A percentile compares a stretch with the other conserved stretches of the same genome.
Conservation (phyloP, 1,140 invertebrate genomes). For the Colletes latitarsis region DNA sequence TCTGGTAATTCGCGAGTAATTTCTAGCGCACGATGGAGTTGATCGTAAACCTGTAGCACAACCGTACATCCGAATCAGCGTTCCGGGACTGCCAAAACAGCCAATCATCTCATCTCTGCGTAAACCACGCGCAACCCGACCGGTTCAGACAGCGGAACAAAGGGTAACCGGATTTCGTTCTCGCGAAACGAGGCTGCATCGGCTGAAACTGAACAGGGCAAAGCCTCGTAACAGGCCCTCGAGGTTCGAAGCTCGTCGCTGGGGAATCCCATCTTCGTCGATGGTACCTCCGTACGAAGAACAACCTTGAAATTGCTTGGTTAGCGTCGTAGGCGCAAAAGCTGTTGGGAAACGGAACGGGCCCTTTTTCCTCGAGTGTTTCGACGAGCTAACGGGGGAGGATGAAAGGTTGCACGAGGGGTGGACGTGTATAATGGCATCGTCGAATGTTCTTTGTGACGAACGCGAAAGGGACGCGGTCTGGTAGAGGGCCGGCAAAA, state of each 20-base stretch:
- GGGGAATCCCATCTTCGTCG: not conserved
- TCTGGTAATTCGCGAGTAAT: too few species aligned
- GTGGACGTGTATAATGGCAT: constrained; percentile 54
- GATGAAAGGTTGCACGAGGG: not conserved
- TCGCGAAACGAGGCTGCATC: too few species aligned
- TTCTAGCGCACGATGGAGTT: too few species aligned
- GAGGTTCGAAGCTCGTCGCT: not conserved
- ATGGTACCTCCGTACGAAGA: not conserved
- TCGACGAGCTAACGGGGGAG: not conserved
- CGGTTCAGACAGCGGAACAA: too few species aligned
- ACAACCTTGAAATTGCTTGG: constrained; percentile 43
- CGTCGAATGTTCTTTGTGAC: constrained; percentile 61
- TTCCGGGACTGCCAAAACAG: too few species aligned
- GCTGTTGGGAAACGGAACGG: constrained; percentile 9
- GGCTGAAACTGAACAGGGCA: not conserved
- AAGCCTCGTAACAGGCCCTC: not conserved
- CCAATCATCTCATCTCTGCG: too few species aligned
- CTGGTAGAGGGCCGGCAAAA: constrained; percentile 43
- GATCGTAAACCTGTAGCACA: too few species aligned
- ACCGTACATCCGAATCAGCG: too few species aligned
- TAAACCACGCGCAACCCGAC: too few species aligned
- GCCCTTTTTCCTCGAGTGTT: constrained; percentile 4
- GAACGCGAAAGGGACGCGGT: constrained; percentile 21
- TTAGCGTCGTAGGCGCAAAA: constrained; percentile 7
- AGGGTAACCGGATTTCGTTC: too few species aligned